Base-by-base conservation (phyloP, 2,888 invertebrate genomes). In the Heliconius aoede region DNA sequence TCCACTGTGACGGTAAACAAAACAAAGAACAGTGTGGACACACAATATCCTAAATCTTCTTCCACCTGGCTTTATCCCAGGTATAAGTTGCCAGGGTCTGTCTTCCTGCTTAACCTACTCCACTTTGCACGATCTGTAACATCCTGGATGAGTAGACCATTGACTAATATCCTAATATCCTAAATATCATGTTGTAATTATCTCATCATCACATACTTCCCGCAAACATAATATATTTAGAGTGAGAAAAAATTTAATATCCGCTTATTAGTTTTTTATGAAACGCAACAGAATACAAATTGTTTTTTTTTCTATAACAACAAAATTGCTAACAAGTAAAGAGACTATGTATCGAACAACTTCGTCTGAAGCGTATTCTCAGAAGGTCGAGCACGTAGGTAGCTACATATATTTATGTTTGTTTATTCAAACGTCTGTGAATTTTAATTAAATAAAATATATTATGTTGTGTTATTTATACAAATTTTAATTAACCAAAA, bases 361-460 rank as follows among this genome's bases (percentile, higher is more conserved):
- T 69, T 69, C n/a, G 51, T 55, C 55, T 55, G 15, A 55, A 69
- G 30, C 15, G 15, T 32, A 24, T 69, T 69, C 30, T 13, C 13
- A 55, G 69, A 69, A 69, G 69, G 69, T 51, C 69, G 30, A n/a
- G n/a, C 69, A 69, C 69, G 55, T 69, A 69, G 9, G 55, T 69
- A 69, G 9, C 55, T 55, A 55, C 3, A 9, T 55, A 55, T 24
- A 18, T 24, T 69, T 32, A 32, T 55, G 51, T 55, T 51, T 32
- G 24, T 55, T 24, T 51, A 4, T 55, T 55, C 51, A 55, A 55
- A 55, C 55, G 30, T 21, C 36, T n/a, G 30, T 21, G n/a, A 32
- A 36, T 24, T 64, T 36, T 36, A 64, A 36, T 32, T 32, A n/a
- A 36, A 64, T 9, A 36, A 60, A 7, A n/a, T 64, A 30, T 36